phyloP scores from a whole-genome alignment of 2,113 vertebrate genomes.

The Podilymbus podiceps region DNA sequence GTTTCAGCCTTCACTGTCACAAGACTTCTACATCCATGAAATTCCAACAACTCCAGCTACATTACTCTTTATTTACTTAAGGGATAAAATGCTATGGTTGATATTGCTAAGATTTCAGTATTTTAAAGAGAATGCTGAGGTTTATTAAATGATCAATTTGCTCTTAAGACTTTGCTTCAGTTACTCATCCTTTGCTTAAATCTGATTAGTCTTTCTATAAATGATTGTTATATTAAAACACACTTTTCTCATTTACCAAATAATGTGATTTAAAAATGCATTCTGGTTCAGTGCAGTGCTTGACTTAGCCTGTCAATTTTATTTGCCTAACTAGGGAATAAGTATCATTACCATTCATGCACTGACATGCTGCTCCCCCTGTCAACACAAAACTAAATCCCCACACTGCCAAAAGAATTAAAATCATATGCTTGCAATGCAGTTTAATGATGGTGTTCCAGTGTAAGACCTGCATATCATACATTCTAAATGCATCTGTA shows the following conservation, averaged over 20 bases:
- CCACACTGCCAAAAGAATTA: constrained; percentile 9
- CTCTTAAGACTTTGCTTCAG: not conserved
- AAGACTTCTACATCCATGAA: not conserved
- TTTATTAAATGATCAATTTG: not conserved
- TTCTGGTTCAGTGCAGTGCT: not conserved
- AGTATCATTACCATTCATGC: constrained; percentile 33
- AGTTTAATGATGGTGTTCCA: not conserved
- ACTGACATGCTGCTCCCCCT: not conserved
- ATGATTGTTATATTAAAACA: not conserved
- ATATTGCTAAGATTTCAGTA: not conserved
- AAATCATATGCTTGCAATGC: not conserved
- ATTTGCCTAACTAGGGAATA: constrained; percentile 32
- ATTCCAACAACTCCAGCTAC: not conserved
- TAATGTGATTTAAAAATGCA: not conserved
- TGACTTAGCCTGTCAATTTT: constrained; percentile 32
- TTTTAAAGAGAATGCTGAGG: not conserved
- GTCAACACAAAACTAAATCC: constrained; percentile 37
- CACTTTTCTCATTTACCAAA: not conserved
- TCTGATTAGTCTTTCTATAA: not conserved
- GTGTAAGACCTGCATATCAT: not conserved
- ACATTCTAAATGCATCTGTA: not conserved
- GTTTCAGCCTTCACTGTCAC: not conserved
- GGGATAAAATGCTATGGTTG: not conserved
- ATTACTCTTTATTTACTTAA: not conserved
- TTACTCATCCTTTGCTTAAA: not conserved